Conservation (phyloP, 2,797 vertebrate genomes). For the Alauda arvensis region DNA sequence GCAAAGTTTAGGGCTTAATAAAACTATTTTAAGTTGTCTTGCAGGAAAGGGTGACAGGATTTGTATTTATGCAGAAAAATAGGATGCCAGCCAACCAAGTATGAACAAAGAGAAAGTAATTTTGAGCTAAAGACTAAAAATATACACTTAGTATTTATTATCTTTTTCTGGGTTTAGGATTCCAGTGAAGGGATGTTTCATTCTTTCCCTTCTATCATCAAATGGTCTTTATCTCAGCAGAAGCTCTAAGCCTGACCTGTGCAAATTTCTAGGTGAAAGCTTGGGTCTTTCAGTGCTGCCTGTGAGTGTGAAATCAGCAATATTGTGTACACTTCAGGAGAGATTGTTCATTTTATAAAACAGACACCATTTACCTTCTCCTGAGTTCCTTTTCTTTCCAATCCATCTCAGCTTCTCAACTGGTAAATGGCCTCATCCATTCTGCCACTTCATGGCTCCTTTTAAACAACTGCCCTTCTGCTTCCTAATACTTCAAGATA, state of each 20-base stretch:
- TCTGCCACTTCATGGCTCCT: not conserved
- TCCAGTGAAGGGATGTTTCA: not conserved
- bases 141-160: not conserved
- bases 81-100: not conserved
- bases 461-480: not conserved
- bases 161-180: not conserved
- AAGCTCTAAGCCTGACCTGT: not conserved
- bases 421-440: not conserved
- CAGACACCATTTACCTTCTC: not conserved
- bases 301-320: not conserved
- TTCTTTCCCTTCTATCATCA: not conserved
- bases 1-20: not conserved
- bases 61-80: not conserved
- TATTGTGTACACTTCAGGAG: not conserved
- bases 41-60: not conserved
- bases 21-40: not conserved
- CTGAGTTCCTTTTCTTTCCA: not conserved
- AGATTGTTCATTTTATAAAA: not conserved
- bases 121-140: not conserved
- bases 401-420: not conserved
- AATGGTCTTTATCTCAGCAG: not conserved
- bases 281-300: not conserved
- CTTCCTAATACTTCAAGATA: not conserved
- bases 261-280: not conserved
- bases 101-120: not conserved